Evolutionary conservation across 2,888 invertebrate genomes (phyloP), one percentile per base, ranked within the genome.

Genomic region (Phalera bucephala): DNA sequence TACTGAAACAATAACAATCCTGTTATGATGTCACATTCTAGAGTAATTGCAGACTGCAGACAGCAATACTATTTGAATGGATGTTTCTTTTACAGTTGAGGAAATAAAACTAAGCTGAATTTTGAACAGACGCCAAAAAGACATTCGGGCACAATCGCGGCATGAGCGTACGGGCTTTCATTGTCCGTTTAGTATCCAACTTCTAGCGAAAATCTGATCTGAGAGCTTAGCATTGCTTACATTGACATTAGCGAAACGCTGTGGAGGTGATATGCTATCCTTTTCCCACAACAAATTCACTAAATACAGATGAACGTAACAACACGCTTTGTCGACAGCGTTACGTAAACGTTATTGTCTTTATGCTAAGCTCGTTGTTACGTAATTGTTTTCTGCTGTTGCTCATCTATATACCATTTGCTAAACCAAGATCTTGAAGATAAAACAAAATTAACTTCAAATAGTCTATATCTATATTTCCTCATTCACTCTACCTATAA

Each of bases 71-170:
- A 52, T 51, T 46, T 50, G 43, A 51, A 59, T 60, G 53, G 52
- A 52, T 49, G 39, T 56, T 56, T 51, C 51, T 59, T 61, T 58
- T 56, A 47, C 53, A 56, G 48, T 51, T 48, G 48, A 38, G 32
- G 45, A 56, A 61, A 59, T 58, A 64, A 61, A 64, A 60, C 46
- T 31, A 46, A 35, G 45, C 45, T 38, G 45, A 40, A 42, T 64
- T 61, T 75, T 77, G 70, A 74, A 74, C 64, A 38, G 42, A 49
- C 54, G 72, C 72, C 74, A 72, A 74, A 52, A 63, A 64, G 52
- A 46, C 48, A 59, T 62, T 56, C 49, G 46, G 60, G 51, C 45
- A 54, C 59, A 63, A 47, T 39, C 43, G 52, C 55, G 52, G 36
- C 40, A 47, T 25, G 50, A 52, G 56, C 49, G 42, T 30, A 46